These are phyloP conservation scores for Sabellastarte sp. DNA, from an alignment of 2,888 invertebrate genomes.

Conservation along the genomic window DNA sequence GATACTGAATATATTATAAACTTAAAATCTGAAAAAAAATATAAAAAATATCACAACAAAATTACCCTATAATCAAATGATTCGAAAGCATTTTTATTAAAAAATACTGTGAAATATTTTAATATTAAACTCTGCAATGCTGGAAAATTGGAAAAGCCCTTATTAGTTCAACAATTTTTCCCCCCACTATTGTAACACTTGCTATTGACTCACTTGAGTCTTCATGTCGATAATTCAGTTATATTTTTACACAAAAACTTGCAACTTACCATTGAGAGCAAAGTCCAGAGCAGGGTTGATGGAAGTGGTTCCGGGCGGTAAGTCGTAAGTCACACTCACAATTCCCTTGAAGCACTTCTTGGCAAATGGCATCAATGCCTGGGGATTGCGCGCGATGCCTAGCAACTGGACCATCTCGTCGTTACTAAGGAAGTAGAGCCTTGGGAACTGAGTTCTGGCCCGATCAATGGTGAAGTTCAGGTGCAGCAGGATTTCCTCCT, in stretches of 20 bases:
- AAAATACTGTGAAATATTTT: no score
- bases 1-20: no score
- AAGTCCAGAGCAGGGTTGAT: slow-evolving; percentile 50
- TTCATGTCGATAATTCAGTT: not conserved
- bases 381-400: slow-evolving; percentile 50
- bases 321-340: slow-evolving; percentile 40
- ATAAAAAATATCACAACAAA: no score
- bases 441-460: slow-evolving; percentile 45
- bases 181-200: no score
- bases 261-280: slow-evolving; percentile 46
- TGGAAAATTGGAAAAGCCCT: no score
- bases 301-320: slow-evolving; percentile 44
- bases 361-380: slow-evolving; percentile 45
- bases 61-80: no score
- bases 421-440: slow-evolving; percentile 55
- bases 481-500: slow-evolving; percentile 51
- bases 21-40: no score
- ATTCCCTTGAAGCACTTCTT: slow-evolving; percentile 54
- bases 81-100: no score
- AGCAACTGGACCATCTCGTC: slow-evolving; percentile 49
- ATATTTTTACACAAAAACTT: not conserved
- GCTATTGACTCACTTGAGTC: not conserved
- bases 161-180: no score
- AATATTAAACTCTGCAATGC: no score
- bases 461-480: slow-evolving; percentile 40